Base-by-base conservation (phyloP, 2,888 invertebrate species). In the Agrotis ipsilon region DNA sequence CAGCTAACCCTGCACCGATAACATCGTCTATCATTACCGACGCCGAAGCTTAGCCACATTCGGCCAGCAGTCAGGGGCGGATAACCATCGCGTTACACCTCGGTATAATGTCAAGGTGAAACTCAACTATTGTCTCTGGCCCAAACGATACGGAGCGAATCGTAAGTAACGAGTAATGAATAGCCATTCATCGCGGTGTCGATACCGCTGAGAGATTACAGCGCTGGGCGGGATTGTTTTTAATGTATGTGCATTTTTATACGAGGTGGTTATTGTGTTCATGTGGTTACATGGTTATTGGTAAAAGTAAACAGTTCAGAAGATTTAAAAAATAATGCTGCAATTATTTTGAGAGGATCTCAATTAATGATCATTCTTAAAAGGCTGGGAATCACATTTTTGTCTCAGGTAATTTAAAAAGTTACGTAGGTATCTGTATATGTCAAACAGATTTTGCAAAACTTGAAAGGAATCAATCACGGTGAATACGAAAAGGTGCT, bases 81-180 rank as follows among this genome's bases (percentile, higher is more conserved):
- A 87, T 87, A 86, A 85, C 77, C 77, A 87, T 82, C 82, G 80
- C 79, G 63, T 69, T 73, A 72, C 82, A 80, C 80, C 69, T 77
- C 71, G 68, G 76, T 74, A 84, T 87, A 90, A 90, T 90, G 90
- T 88, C 90, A 89, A 90, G 90, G 90, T 83, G 75, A 82, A 74
- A 69, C 72, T 64, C 62, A 72, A 71, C 85, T 81, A 89, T 90
- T 90, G 90, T 90, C 86, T 83, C 79, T 89, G 89, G 86, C 86
- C 82, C 78, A 81, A 84, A 77, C 79, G 78, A 77, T 77, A 78
- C 81, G 78, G 55, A 72, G 46, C 80, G 80, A 84, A 83, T 82
- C 63, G 65, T 80, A 84, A 81, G 77, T 65, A 73, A 80, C 73
- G 63, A 48, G 58, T 79, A 82, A 84, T 83, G 73, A 85, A 80